These are phyloP conservation scores for Clarias gariepinus DNA, from an alignment of 2,113 vertebrate genomes.

Conservation along the genomic window DNA sequence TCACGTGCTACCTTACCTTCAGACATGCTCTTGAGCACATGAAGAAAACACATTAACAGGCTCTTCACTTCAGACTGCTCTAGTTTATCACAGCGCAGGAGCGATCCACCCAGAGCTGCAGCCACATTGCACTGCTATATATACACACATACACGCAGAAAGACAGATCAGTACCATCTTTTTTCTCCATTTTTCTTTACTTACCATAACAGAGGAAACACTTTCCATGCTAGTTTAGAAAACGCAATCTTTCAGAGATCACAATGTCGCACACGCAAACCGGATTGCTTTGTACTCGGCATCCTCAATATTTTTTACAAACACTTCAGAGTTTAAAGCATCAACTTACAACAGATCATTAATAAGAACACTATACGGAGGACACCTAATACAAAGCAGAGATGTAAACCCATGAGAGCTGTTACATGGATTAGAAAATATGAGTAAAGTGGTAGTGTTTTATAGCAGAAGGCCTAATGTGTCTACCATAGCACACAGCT, in stretches of 20 bases:
- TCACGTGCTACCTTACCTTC: constrained; percentile 79
- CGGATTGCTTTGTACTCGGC: neutral
- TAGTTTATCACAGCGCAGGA: constrained; percentile 92
- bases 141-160: neutral
- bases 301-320: constrained; percentile 3
- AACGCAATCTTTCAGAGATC: neutral
- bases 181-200: neutral
- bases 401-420: neutral
- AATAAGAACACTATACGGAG: neutral
- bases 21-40: constrained; percentile 97
- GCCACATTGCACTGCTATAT: constrained; percentile 77
- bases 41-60: constrained; percentile 95
- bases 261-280: neutral
- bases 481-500: constrained; percentile 59
- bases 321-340: neutral
- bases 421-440: neutral
- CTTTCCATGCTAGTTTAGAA: neutral
- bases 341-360: neutral
- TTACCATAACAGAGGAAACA: neutral
- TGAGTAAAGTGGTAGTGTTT: constrained; percentile 28
- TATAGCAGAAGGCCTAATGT: constrained; percentile 43
- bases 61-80: constrained; percentile 95
- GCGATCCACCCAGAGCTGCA: constrained; percentile 78
- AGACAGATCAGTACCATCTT: neutral
- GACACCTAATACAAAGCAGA: constrained; percentile 8